Conservation (phyloP, 1,140 invertebrate species). For the Sinella curviseta region DNA sequence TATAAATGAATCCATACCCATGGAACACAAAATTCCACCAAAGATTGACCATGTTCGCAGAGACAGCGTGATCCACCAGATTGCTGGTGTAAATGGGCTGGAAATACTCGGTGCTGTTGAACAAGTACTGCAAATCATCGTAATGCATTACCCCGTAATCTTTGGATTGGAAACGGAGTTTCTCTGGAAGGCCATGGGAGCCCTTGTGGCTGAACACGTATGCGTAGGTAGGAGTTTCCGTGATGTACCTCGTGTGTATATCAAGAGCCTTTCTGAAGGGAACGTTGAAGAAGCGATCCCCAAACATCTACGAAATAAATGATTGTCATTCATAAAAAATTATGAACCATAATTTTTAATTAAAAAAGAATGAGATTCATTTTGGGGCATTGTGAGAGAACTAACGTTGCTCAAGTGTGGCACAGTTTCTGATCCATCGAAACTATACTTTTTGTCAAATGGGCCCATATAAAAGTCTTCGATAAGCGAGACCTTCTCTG, state of each 20-base stretch:
- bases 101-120: conserved; percentile 37
- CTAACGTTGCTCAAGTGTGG: conserved; percentile 28
- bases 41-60: conserved; percentile 33
- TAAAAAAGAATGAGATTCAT: not conserved
- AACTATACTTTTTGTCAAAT: conserved; percentile 34
- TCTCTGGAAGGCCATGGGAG: conserved; percentile 29
- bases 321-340: not conserved
- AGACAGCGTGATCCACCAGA: conserved; percentile 6
- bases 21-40: conserved; percentile 32
- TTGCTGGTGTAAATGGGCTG: conserved; percentile 1
- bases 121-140: conserved; percentile 35
- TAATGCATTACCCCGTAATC: conserved; percentile 36
- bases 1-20: not conserved
- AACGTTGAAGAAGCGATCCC: conserved; percentile 36
- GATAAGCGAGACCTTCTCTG: conserved; percentile 25
- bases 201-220: conserved; percentile 38
- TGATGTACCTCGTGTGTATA: conserved; percentile 23
- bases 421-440: conserved; percentile 35
- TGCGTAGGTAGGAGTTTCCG: conserved; percentile 26
- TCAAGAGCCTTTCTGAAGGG: conserved; percentile 35
- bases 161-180: conserved; percentile 35
- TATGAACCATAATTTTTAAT: not conserved
- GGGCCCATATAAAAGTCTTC: conserved; percentile 30
- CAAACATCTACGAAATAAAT: conserved; percentile 29
- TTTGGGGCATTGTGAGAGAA: not conserved